Evolutionary conservation across 1,140 invertebrate genomes (phyloP), one percentile per base, ranked within the genome.

Genomic region (Pogonomyrmex californicus): DNA sequence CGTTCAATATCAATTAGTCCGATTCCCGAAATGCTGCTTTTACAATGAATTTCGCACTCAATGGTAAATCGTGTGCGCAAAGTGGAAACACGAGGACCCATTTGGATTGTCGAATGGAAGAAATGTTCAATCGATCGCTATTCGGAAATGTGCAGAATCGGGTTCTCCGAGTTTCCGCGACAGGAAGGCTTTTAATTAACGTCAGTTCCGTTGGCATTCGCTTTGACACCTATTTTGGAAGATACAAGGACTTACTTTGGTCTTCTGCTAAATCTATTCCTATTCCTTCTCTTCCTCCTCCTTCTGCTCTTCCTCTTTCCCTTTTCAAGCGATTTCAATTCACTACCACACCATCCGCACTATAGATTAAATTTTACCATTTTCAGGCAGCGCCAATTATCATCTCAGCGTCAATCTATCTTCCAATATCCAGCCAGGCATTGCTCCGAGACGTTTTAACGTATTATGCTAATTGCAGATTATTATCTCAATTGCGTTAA

Each of bases 211-310:
- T 58, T 85, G 68, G 36, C 71, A 60, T 65, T 10, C 56, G 78
- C 49, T 86, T 90, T 88, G 88, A 89, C 79, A 89, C 49, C 88
- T 89, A 89, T 86, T 90, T 86, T 86, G 78, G 87, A 86, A 89
- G 87, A 89, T 90, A 90, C 89, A 88, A 66, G 51, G 44, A 41
- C 75, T 76, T 62, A 68, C 86, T 75, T 77, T 38, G 54, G 62
- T 17, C 5, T 66, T 70, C 23, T 41, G 33, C 65, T 82, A 23
- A 65, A 79, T 66, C 47, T 68, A 73, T 73, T 47, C 30, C 68
- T 75, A 44, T 33, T 73, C 3, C 47, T 68, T 65, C 23, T 56
- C 70, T 30, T 62, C 36, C 41, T 44, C 41, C 41, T 44, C 41
- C 41, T 44, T 44, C 41, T 66, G 38, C 58, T 73, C 44, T 10